Evolutionary conservation across 2,113 vertebrate species (phyloP).

Genomic region (Neolamprologus fasciatus): DNA sequence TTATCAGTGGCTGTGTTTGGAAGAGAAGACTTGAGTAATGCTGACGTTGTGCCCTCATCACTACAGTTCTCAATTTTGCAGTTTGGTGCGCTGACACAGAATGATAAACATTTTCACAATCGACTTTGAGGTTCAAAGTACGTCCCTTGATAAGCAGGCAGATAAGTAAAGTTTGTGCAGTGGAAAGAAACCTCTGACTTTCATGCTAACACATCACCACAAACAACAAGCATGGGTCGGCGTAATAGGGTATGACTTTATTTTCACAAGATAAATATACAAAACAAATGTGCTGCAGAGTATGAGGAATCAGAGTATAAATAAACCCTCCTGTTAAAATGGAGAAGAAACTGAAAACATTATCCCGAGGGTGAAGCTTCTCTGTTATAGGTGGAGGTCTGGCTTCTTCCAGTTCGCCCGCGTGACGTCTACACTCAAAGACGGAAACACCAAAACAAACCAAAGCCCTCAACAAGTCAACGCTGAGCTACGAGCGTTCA

Average conservation of each 20-base stretch:
- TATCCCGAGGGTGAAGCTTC: neutral
- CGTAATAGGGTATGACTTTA: conserved; percentile 34
- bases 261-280: conserved; percentile 56
- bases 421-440: neutral
- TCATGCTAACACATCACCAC: neutral
- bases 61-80: neutral
- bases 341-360: neutral
- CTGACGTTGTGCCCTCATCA: rapidly evolving
- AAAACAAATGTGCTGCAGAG: conserved; percentile 48
- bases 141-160: neutral
- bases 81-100: neutral
- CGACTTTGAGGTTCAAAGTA: neutral
- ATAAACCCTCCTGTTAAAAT: conserved; percentile 23
- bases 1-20: neutral
- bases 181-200: neutral
- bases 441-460: neutral
- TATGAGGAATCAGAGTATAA: conserved; percentile 19
- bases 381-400: neutral
- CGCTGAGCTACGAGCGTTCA: neutral
- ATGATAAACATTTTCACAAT: neutral
- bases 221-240: neutral
- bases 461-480: neutral
- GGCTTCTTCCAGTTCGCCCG: neutral
- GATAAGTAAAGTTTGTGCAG: neutral
- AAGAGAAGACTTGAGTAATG: neutral